These are phyloP conservation scores for Pristionchus fissidentatus DNA, from an alignment of 2,888 invertebrate species.

Conservation along the genomic window DNA sequence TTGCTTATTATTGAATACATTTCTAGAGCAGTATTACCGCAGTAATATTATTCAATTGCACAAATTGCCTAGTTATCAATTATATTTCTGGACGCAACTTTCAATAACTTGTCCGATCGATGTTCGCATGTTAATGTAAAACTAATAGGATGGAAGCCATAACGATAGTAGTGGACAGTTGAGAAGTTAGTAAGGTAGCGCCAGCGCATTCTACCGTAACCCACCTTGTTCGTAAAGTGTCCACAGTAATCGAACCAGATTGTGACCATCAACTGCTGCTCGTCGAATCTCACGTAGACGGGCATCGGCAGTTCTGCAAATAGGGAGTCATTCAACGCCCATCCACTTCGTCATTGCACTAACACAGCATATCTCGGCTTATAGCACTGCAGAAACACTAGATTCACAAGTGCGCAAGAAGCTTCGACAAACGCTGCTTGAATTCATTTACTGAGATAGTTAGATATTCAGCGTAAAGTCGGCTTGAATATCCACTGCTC, in stretches of 20 bases:
- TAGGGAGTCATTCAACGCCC: neutral
- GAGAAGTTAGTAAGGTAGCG: neutral
- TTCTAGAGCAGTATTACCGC: neutral
- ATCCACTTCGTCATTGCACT: no score
- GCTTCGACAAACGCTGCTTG: neutral
- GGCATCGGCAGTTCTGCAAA: conserved; percentile 73
- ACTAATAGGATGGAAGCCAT: no score
- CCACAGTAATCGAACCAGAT: conserved; percentile 75
- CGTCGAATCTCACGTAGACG: conserved; percentile 64
- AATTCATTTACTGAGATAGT: neutral
- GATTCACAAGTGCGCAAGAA: neutral
- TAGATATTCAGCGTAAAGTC: no score
- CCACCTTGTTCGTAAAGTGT: conserved; percentile 73
- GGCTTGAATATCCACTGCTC: no score
- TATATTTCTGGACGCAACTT: neutral
- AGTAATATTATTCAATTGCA: neutral
- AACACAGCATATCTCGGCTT: no score
- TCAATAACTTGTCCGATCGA: neutral
- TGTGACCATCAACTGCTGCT: conserved; percentile 64
- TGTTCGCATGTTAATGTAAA: no score
- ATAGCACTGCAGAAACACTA: neutral
- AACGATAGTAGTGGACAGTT: no score
- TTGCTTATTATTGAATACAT: neutral
- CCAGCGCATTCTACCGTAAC: neutral
- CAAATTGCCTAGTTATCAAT: neutral